Conservation (phyloP, 2,797 vertebrate genomes). For the Spinus pinus region DNA sequence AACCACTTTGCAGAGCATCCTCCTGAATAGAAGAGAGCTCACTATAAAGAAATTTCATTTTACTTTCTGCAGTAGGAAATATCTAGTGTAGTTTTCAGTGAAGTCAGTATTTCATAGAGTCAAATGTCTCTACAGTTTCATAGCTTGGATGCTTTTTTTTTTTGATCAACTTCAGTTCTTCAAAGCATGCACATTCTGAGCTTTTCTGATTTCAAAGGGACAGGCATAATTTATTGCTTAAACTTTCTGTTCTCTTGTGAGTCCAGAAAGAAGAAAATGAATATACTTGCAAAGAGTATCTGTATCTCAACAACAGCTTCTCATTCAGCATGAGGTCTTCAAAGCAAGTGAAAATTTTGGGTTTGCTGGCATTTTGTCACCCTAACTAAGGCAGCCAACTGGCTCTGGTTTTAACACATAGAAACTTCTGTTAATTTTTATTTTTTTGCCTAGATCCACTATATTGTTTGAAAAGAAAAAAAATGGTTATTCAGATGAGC, state of each 20-base stretch:
- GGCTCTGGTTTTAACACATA: slow-evolving; percentile 40
- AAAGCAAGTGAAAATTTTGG: slow-evolving; percentile 54
- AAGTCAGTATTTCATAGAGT: not conserved
- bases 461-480: not conserved
- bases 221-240: not conserved
- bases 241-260: slow-evolving; percentile 6
- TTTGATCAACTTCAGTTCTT: not conserved
- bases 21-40: not conserved
- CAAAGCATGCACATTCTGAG: not conserved
- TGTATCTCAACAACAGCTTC: slow-evolving; percentile 63
- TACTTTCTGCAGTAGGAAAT: not conserved
- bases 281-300: slow-evolving; percentile 8
- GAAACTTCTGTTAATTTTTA: slow-evolving; percentile 35
- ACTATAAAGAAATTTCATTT: not conserved
- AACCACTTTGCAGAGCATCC: not conserved
- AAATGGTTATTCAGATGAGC: not conserved
- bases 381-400: slow-evolving; percentile 56
- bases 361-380: slow-evolving; percentile 59
- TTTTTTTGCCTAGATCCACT: slow-evolving; percentile 8
- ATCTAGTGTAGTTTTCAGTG: not conserved
- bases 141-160: not conserved
- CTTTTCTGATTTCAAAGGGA: not conserved
- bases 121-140: not conserved
- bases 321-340: slow-evolving; percentile 70
- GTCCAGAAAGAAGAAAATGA: slow-evolving; percentile 10